These are phyloP conservation scores for Scalopus aquaticus DNA, from an alignment of 2,113 vertebrate genomes.

Conservation along the genomic window DNA sequence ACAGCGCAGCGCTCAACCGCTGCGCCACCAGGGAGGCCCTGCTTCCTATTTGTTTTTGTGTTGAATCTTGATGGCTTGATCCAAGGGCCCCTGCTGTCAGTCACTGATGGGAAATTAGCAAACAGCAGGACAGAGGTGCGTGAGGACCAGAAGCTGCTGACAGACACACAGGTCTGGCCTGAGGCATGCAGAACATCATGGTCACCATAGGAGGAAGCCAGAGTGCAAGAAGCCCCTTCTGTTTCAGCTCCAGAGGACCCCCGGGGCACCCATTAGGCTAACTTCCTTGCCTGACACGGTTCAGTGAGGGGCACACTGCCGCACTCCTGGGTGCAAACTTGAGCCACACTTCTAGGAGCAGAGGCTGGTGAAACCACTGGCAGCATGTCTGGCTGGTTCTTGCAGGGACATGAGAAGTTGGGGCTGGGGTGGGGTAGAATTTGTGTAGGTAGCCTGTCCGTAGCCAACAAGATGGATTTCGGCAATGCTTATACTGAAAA, in stretches of 20 bases:
- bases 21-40: no score
- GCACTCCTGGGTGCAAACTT: neutral
- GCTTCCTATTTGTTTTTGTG: no score
- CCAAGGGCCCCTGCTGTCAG: neutral
- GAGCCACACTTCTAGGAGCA: neutral
- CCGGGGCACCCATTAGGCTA: neutral
- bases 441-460: neutral
- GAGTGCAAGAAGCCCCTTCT: neutral
- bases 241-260: neutral
- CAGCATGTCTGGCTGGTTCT: neutral
- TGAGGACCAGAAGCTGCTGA: neutral
- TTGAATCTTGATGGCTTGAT: neutral
- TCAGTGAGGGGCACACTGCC: neutral
- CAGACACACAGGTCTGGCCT: conserved; percentile 17
- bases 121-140: neutral
- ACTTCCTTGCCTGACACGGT: neutral
- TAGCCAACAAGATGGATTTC: neutral
- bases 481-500: neutral
- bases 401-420: neutral
- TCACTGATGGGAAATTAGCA: conserved; percentile 21
- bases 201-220: neutral
- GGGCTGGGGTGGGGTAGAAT: neutral
- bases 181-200: neutral
- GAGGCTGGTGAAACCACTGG: neutral
- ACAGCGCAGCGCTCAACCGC: no score